phyloP scores from a whole-genome alignment of 2,888 invertebrate genomes.

The Pimpla rufipes region DNA sequence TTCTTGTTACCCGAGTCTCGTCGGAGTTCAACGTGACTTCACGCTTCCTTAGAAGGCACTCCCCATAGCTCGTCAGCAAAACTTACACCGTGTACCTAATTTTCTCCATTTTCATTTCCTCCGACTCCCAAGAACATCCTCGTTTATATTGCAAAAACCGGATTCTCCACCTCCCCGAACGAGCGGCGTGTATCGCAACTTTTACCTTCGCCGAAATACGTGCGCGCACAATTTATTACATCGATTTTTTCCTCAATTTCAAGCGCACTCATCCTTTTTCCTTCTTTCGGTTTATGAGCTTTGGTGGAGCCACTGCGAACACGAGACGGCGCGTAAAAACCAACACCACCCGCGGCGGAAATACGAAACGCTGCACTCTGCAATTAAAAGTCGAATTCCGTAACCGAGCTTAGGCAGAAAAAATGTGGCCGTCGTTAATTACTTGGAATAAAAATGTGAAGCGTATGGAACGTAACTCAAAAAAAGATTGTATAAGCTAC shows the following conservation, averaged over 20 bases:
- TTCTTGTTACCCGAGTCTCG: neutral
- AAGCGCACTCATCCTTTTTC: neutral
- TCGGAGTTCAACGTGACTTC: constrained; percentile 34
- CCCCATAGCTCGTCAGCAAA: constrained; percentile 32
- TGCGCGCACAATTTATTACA: constrained; percentile 7
- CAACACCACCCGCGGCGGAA: neutral
- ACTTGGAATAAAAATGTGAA: neutral
- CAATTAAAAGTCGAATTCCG: neutral
- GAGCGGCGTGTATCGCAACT: constrained; percentile 15
- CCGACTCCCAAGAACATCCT: neutral
- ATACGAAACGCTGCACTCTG: neutral
- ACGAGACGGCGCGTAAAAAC: neutral
- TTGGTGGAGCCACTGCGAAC: neutral
- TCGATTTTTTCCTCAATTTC: neutral
- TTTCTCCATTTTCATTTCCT: constrained; percentile 60
- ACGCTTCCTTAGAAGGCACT: constrained; percentile 45
- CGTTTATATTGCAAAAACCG: constrained; percentile 2
- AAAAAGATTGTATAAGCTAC: neutral
- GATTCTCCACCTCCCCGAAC: neutral
- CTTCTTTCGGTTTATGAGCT: constrained; percentile 2
- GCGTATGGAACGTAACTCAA: neutral
- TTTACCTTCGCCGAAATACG: constrained; percentile 16
- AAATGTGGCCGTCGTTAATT: neutral
- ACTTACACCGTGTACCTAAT: constrained; percentile 46
- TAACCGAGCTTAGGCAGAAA: neutral